Conservation (phyloP, 2,888 invertebrate genomes). For the Machimus atricapillus region DNA sequence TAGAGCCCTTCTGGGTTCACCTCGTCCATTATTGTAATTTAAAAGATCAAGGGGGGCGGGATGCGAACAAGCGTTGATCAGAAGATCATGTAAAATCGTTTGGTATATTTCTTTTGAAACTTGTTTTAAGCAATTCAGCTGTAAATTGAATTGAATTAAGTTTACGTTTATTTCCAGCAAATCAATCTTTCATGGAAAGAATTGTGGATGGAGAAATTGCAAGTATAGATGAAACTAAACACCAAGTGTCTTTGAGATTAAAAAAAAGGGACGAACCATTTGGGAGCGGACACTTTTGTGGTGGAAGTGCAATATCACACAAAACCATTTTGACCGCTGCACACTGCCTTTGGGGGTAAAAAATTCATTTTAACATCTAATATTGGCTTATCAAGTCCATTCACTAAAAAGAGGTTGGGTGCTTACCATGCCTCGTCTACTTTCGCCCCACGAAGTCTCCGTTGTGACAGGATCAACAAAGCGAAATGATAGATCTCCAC, state of each 20-base stretch:
- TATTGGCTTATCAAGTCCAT: neutral
- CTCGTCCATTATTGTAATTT: no score
- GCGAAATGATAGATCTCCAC: neutral
- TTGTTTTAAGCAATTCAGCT: no score
- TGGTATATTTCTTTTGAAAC: no score
- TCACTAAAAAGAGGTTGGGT: neutral
- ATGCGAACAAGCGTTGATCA: no score
- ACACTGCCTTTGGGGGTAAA: neutral
- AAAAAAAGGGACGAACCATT: neutral
- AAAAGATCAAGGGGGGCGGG: no score
- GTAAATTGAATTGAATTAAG: no score
- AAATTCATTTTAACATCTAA: neutral
- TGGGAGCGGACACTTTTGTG: neutral
- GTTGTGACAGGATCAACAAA: neutral
- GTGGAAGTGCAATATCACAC: neutral
- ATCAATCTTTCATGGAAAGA: neutral
- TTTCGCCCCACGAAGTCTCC: neutral
- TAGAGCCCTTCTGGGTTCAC: no score
- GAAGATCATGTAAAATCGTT: no score
- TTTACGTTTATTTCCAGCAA: no score
- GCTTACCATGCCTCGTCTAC: neutral
- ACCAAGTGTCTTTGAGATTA: neutral
- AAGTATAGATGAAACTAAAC: neutral
- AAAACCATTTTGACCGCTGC: neutral
- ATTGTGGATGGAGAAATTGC: neutral